These are phyloP conservation scores for Himalopsyche anomala DNA, from an alignment of 2,888 invertebrate genomes.

Conservation along the genomic window DNA sequence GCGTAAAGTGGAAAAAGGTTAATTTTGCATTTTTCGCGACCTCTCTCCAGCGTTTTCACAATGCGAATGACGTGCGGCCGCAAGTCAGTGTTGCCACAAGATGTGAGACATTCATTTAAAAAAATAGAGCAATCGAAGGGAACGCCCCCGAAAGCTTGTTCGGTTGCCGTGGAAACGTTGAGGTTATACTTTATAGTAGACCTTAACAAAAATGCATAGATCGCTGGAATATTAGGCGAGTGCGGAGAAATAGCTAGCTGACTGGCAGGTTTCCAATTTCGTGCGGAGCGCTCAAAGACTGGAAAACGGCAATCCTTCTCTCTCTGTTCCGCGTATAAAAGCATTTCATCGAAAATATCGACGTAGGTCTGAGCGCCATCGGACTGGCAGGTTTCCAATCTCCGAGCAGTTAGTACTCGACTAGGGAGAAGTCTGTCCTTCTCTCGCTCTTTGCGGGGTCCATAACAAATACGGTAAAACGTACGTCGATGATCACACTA, in stretches of 20 bases:
- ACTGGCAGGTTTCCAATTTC: constrained; percentile 66
- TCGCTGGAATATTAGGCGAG: constrained; percentile 59
- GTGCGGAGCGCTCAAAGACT: constrained; percentile 45
- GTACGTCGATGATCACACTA: constrained; percentile 50
- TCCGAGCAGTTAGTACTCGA: constrained; percentile 45
- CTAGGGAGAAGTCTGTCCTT: constrained; percentile 33
- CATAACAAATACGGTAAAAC: constrained; percentile 41
- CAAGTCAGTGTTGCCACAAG: constrained; percentile 44
- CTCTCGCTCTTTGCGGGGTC: constrained; percentile 51
- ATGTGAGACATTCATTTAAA: constrained; percentile 51
- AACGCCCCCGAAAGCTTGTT: constrained; percentile 65
- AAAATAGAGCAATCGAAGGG: constrained; percentile 60
- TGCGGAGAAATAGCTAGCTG: constrained; percentile 64
- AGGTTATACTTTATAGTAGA: constrained; percentile 59
- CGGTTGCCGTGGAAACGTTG: constrained; percentile 63
- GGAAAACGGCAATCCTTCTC: constrained; percentile 43
- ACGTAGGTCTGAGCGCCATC: constrained; percentile 66
- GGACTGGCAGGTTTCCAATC: constrained; percentile 59
- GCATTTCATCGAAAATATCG: constrained; percentile 66
- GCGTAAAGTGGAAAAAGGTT: not conserved
- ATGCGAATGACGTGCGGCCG: constrained; percentile 49
- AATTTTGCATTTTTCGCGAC: constrained; percentile 46
- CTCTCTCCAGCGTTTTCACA: constrained; percentile 36
- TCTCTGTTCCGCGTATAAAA: constrained; percentile 37
- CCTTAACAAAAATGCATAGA: constrained; percentile 62